phyloP scores from a whole-genome alignment of 1,140 invertebrate genomes.

The Caenorhabditis brenneri region DNA sequence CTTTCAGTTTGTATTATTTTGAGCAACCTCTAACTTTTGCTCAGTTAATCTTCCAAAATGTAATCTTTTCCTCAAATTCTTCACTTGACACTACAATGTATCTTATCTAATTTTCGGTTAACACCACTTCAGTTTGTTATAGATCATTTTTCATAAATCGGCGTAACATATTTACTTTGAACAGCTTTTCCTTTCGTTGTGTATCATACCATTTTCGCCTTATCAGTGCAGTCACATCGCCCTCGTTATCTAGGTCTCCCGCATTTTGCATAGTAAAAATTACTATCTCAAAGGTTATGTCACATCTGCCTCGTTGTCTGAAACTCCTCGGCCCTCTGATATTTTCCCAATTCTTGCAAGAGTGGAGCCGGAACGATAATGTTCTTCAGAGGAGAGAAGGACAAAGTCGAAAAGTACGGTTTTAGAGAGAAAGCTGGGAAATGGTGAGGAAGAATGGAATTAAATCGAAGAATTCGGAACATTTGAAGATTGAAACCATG shows the following conservation, averaged over 20 bases:
- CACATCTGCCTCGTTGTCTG: conserved; percentile 23
- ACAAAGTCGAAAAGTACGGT: conserved; percentile 7
- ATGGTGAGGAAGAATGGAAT: neutral
- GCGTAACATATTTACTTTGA: conserved; percentile 40
- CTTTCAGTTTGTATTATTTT: no score
- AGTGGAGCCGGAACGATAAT: neutral
- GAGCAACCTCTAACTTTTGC: no score
- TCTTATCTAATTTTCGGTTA: no score
- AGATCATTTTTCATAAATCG: neutral
- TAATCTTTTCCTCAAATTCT: no score
- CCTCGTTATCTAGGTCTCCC: neutral
- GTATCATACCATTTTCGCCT: conserved; percentile 17
- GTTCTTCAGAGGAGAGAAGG: neutral
- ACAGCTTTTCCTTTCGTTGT: neutral
- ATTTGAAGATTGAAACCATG: neutral
- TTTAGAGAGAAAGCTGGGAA: neutral
- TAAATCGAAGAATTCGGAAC: neutral
- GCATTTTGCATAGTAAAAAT: neutral
- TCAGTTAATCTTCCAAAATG: no score
- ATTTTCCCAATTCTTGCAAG: neutral
- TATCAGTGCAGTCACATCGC: conserved; percentile 23
- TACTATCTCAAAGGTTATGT: neutral
- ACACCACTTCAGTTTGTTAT: neutral
- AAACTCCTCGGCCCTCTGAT: neutral
- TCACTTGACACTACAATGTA: no score